Evolutionary conservation across 2,797 vertebrate species (phyloP).

Genomic region (Huso huso): DNA sequence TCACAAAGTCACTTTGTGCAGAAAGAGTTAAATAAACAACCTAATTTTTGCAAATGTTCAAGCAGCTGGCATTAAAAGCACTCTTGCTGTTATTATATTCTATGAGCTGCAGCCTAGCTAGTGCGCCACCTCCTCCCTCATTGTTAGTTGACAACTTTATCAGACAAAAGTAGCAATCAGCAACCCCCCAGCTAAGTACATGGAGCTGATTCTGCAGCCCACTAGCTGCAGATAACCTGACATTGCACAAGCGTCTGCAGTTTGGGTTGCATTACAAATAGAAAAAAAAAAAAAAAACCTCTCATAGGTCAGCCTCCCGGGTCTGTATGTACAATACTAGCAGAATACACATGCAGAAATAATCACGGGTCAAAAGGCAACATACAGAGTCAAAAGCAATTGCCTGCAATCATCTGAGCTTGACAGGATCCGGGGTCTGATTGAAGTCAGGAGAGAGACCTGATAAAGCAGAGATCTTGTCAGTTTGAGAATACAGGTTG

Average conservation of each 20-base stretch:
- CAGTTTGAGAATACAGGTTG: constrained; percentile 17
- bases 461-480: constrained; percentile 30
- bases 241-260: constrained; percentile 18
- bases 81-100: not conserved
- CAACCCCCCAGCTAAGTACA: constrained; percentile 20
- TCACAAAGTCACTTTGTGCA: no score
- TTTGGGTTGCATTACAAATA: not conserved
- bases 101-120: not conserved
- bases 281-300: not conserved
- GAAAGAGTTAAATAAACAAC: no score
- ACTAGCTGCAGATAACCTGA: constrained; percentile 19
- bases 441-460: constrained; percentile 24
- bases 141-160: constrained; percentile 3
- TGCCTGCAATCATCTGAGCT: constrained; percentile 4
- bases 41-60: not conserved
- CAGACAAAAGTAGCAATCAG: not conserved
- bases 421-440: not conserved
- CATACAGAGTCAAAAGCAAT: constrained; percentile 7
- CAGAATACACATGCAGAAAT: constrained; percentile 5
- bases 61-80: not conserved
- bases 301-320: not conserved
- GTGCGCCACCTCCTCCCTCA: not conserved
- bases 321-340: not conserved
- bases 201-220: constrained; percentile 13
- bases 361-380: constrained; percentile 16